Base-by-base conservation (phyloP, 2,797 vertebrate genomes). In the Etheostoma nigrum region DNA sequence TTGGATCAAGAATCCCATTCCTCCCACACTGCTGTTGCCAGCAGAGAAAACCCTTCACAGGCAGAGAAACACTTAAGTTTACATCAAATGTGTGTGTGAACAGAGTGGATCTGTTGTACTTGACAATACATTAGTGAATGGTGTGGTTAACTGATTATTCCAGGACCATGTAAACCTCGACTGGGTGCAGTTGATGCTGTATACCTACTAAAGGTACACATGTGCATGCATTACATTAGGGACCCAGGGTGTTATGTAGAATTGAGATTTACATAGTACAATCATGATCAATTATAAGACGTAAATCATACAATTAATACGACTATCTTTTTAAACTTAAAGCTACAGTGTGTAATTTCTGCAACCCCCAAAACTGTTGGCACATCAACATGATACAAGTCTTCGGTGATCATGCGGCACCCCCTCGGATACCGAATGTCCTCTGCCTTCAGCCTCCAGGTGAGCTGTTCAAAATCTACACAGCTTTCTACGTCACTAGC, bases 21-120 rank as follows among this genome's bases (percentile, higher is more conserved):
- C 23, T 59, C 25, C 25, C 16, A 25, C 53, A n/a, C 14, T 48
- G 59, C 18, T 51, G 59, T 36, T 72, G 27, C 42, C 45, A 64
- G 21, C 36, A 77, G 55, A 65, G 52, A 73, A 67, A 73, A 63
- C 55, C 67, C 74, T 79, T 51, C 6, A 73, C 47, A 61, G 27
- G 36, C 30, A 69, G 61, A 52, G 21, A 75, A 83, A 67, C 62
- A 66, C 67, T 83, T 83, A 45, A 67, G 67, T 73, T 72, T 59
- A 44, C 33, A 72, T 44, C 33, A 36, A 73, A 59, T 59, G 67
- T 75, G 49, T 68, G 13, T 30, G 30, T 30, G 5, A 30, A 30
- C 5, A 30, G 44, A 72, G 58, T 55, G 72, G 47, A 73, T 66
- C 49, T 61, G 65, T 74, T 67, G 66, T 66, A 67, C 57, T 72